These are phyloP conservation scores for Apodemia duryi DNA, from an alignment of 2,888 invertebrate species.

Conservation along the genomic window DNA sequence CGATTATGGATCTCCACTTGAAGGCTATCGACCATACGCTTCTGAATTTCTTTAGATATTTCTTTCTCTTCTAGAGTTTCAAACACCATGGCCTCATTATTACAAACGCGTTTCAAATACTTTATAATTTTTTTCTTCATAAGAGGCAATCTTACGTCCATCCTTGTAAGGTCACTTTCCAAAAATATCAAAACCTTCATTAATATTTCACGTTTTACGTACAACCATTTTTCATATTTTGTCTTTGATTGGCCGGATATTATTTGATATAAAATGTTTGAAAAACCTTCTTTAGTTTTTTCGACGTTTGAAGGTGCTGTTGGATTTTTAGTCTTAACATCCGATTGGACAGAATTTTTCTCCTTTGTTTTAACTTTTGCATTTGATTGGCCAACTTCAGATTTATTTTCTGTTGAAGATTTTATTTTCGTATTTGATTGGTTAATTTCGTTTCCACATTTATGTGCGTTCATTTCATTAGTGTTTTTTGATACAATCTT, in stretches of 20 bases:
- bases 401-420: neutral
- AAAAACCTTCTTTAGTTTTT: neutral
- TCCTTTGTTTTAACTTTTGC: neutral
- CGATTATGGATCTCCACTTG: neutral
- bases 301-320: neutral
- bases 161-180: neutral
- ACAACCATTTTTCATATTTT: neutral
- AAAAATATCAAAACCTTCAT: neutral
- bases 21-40: neutral
- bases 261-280: neutral
- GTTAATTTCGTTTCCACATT: neutral
- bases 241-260: neutral
- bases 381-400: neutral
- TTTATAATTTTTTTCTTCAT: constrained; percentile 2
- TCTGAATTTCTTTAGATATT: neutral
- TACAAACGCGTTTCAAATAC: neutral
- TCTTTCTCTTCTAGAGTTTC: neutral
- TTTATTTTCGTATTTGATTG: neutral
- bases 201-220: neutral
- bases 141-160: neutral
- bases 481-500: neutral
- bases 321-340: neutral
- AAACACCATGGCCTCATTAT: neutral
- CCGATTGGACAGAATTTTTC: neutral
- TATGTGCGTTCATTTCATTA: neutral